Percentiles rank a stretch among this genome's conserved stretches.
Evolutionary conservation across 2,113 vertebrate genomes (phyloP).

Genomic region (Brachirus orientalis): DNA sequence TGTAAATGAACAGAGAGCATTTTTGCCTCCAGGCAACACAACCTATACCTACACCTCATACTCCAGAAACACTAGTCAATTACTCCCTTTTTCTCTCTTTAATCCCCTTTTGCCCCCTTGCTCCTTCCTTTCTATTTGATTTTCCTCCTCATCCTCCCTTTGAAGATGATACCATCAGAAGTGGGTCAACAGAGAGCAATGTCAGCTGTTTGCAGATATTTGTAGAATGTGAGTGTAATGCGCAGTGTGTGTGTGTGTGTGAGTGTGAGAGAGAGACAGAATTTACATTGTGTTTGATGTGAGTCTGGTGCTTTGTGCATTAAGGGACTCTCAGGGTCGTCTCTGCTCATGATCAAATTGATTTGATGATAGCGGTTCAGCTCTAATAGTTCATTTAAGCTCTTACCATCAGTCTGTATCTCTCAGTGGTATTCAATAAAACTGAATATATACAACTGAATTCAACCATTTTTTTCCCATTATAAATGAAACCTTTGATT

Average conservation of each 20-base stretch:
- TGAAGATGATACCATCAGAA: constrained; percentile 69
- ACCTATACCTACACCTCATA: constrained; percentile 34
- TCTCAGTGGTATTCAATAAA: constrained; percentile 55
- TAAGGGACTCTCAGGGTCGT: constrained; percentile 54
- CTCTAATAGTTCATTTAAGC: constrained; percentile 63
- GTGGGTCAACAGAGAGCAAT: constrained; percentile 68
- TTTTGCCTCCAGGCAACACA: constrained; percentile 50
- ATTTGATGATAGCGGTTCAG: constrained; percentile 62
- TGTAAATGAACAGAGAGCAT: constrained; percentile 63
- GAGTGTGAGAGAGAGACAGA: constrained; percentile 2
- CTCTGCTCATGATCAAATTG: constrained; percentile 58
- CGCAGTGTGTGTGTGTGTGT: neutral
- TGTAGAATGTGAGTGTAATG: constrained; percentile 33
- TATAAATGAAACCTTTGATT: constrained; percentile 54
- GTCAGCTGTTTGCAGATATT: constrained; percentile 69
- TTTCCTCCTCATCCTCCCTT: constrained; percentile 28
- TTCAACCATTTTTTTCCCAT: constrained; percentile 5
- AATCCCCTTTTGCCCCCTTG: constrained; percentile 41
- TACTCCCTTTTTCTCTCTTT: constrained; percentile 48
- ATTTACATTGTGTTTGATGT: constrained; percentile 66
- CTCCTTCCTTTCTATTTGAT: constrained; percentile 34
- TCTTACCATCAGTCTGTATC: constrained; percentile 55
- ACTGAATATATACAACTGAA: constrained; percentile 44
- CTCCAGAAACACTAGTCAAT: constrained; percentile 52
- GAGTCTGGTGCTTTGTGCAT: constrained; percentile 48